Percentiles rank a stretch among this genome's conserved stretches.
Conservation (phyloP, 2,797 vertebrate genomes). For the Hirundo rustica region DNA sequence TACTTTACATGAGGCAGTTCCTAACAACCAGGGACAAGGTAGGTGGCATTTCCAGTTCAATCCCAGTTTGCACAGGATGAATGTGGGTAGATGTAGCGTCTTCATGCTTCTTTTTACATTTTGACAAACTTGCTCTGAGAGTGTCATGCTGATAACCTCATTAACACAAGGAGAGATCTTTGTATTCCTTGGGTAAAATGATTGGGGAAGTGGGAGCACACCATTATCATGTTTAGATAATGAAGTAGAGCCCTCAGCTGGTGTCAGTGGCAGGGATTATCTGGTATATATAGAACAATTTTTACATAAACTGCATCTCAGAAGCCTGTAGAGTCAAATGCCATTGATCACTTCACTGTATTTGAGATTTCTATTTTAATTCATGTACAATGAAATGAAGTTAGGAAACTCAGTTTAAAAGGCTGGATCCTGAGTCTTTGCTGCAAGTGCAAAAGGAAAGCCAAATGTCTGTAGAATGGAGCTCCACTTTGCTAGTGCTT, state of each 20-base stretch:
- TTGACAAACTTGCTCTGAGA: neutral
- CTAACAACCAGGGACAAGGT: neutral
- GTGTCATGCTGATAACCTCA: neutral
- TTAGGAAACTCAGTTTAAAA: neutral
- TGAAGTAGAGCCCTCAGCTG: constrained; percentile 1
- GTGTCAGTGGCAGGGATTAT: neutral
- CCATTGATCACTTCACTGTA: neutral
- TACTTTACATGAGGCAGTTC: neutral
- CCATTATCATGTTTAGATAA: neutral
- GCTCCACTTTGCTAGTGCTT: neutral
- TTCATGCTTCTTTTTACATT: neutral
- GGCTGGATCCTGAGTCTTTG: neutral
- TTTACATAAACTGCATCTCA: neutral
- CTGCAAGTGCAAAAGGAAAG: neutral
- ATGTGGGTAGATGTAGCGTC: neutral
- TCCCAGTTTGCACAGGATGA: neutral
- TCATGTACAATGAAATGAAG: neutral
- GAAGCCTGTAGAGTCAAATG: neutral
- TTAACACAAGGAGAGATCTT: neutral
- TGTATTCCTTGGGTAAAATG: neutral
- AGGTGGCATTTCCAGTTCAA: neutral
- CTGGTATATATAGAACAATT: neutral
- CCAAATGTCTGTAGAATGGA: neutral
- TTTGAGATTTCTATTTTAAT: neutral
- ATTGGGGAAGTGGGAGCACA: neutral